These are phyloP conservation scores for Coregonus clupeaformis DNA, from an alignment of 2,113 vertebrate species.

Conservation along the genomic window DNA sequence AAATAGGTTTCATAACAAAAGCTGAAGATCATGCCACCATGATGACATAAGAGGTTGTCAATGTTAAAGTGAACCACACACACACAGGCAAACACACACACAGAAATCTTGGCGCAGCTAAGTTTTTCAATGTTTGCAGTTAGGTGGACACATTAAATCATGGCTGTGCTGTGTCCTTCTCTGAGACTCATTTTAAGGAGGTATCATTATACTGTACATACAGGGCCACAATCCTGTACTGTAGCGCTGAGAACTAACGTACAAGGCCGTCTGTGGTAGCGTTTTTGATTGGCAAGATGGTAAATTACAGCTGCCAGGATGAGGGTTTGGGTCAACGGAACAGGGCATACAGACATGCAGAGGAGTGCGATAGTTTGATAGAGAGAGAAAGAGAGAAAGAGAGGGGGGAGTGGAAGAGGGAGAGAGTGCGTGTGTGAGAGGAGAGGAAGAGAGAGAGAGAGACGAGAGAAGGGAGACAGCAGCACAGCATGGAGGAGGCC, in stretches of 20 bases:
- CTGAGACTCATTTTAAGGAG: conserved; percentile 51
- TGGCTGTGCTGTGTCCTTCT: conserved; percentile 53
- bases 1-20: not conserved
- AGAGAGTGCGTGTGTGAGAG: not conserved
- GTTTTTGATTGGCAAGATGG: conserved; percentile 55
- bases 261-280: conserved; percentile 37
- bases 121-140: no score
- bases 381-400: not conserved
- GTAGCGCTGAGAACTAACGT: conserved; percentile 28
- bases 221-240: conserved; percentile 6
- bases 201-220: conserved; percentile 55
- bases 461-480: conserved; percentile 8
- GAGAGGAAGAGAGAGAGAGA: no score
- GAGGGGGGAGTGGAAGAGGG: not conserved
- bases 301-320: conserved; percentile 49
- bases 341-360: not conserved
- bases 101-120: no score
- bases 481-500: conserved; percentile 42
- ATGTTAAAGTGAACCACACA: not conserved
- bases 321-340: conserved; percentile 16
- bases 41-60: not conserved
- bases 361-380: conserved; percentile 4
- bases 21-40: not conserved
- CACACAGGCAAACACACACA: not conserved
- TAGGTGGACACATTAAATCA: conserved; percentile 30